Evolutionary conservation across 2,797 vertebrate genomes (phyloP), one percentile per base, ranked within the genome.

Genomic region (Urocyon cinereoargenteus): DNA sequence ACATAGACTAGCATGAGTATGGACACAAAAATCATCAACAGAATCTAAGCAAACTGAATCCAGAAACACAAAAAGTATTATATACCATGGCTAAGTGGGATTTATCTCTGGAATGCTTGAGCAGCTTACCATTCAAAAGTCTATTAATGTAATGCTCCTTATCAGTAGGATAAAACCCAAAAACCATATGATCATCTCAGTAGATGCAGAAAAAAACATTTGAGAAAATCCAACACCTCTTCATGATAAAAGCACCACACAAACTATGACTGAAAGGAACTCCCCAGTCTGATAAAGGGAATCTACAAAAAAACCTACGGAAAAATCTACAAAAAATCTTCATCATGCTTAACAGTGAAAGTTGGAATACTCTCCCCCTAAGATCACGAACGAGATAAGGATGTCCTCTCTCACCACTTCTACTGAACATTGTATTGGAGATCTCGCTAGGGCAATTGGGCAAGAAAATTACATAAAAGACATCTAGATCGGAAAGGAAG

Each of bases 21-120:
- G 77, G 49, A 70, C 77, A 81, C 26, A 45, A 70, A 68, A 90
- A 40, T 79, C 18, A 0, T 68, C 62, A 81, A 68, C 77, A 90
- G 68, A 81, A 57, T 57, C 45, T 40, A 26, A 81, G 51, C 51
- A 78, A 90, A 90, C 62, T 45, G 51, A 81, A 79, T 40, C 51
- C 34, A 81, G 51, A 90, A 81, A 81, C 34, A 81, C n/a, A n/a
- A 40, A 81, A 82, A 91, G 62, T 26, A 49, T 91, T 82, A 91
- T 45, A 70, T 18, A 70, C 9, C 51, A 90, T 59, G 36, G 77
- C 62, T 45, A 59, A 81, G 36, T 82, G 89, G 34, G 36, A 31
- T 59, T 82, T 70, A 59, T 91, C 51, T 82, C 26, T 57, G 51
- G 34, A 82, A 57, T 82, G 62, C 51, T 82, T 40, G 62, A 91